Evolutionary conservation across 2,888 invertebrate species (phyloP).

Genomic region (Petrolisthes cinctipes): DNA sequence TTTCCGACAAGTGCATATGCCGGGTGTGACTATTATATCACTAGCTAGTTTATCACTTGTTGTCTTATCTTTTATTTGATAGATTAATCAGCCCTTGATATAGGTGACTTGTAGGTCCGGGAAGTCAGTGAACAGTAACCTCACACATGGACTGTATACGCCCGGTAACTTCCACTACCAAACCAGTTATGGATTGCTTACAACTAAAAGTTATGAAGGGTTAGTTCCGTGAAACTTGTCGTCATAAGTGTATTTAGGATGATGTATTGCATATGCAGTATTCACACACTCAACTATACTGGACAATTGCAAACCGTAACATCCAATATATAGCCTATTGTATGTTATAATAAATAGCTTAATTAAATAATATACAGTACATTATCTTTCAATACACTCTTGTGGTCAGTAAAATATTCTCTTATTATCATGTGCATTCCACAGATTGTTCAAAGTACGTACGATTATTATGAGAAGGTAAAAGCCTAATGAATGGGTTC

Average conservation of each 20-base stretch:
- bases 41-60: neutral
- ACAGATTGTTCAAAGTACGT: neutral
- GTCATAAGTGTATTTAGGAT: too few species aligned
- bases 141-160: neutral
- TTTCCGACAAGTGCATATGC: too few species aligned
- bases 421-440: neutral
- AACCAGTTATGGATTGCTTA: neutral
- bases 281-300: too few species aligned
- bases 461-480: slow-evolving; percentile 1
- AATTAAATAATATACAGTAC: too few species aligned
- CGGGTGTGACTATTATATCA: too few species aligned
- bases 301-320: too few species aligned
- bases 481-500: slow-evolving; percentile 6
- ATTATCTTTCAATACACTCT: too few species aligned
- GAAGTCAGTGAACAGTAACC: neutral
- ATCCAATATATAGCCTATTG: too few species aligned
- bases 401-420: too few species aligned
- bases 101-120: neutral
- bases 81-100: neutral
- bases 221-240: neutral
- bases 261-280: too few species aligned
- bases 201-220: neutral
- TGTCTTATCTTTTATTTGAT: neutral
- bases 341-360: too few species aligned
- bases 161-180: neutral